Evolutionary conservation across 2,888 invertebrate genomes (phyloP).

Genomic region (Machimus rusticus): DNA sequence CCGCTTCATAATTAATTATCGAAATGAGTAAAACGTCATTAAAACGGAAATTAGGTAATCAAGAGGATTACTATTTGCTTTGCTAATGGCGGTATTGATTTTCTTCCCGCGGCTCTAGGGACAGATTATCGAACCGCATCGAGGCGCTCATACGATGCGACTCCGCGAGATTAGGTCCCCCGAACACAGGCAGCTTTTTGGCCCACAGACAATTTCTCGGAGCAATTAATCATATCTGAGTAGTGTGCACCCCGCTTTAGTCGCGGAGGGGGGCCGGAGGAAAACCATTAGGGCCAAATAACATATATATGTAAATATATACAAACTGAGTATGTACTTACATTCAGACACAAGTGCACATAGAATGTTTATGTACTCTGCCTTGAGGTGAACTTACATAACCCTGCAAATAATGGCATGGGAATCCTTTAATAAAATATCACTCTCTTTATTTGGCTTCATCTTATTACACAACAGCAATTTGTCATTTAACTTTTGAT

Average conservation of each 20-base stretch:
- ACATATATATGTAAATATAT: not conserved
- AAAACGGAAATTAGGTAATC: constrained; percentile 36
- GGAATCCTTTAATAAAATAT: not conserved
- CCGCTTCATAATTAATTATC: constrained; percentile 29
- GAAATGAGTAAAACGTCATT: constrained; percentile 27
- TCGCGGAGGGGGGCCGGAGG: not conserved
- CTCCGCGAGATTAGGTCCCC: not conserved
- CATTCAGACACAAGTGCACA: no score
- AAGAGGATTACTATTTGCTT: constrained; percentile 23
- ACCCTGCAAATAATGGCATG: not conserved
- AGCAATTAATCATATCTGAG: not conserved
- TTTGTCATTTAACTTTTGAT: not conserved
- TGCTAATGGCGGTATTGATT: constrained; percentile 28
- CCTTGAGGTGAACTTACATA: not conserved
- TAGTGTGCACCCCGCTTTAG: not conserved
- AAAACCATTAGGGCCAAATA: not conserved
- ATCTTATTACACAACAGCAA: not conserved
- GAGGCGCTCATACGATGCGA: not conserved
- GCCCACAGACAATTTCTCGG: not conserved
- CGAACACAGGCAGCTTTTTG: not conserved
- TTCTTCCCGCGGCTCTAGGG: not conserved
- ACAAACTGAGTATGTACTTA: no score
- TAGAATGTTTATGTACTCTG: not conserved
- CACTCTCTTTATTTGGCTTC: not conserved
- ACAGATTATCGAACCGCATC: not conserved